A percentile compares a stretch with the other conserved stretches of the same genome.
Conservation (phyloP, 2,888 invertebrate species). For the Gordius sp. region DNA sequence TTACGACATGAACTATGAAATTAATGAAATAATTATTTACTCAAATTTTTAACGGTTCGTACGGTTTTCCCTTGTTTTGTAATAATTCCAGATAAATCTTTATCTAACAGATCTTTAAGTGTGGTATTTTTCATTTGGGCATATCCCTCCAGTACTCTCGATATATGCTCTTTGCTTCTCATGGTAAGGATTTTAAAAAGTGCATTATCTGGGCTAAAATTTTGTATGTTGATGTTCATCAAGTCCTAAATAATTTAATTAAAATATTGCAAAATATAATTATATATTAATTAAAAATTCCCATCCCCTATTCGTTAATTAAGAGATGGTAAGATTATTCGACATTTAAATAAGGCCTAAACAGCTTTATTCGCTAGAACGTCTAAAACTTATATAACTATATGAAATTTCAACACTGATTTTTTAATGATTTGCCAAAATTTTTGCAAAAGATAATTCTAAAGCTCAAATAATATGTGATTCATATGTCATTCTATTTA, state of each 20-base stretch:
- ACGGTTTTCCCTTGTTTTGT: background rate
- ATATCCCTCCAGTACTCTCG: background rate
- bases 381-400: no score
- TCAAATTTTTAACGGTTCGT: background rate
- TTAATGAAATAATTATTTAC: conserved; percentile 1
- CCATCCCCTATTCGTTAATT: no score
- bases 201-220: background rate
- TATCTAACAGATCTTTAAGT: background rate
- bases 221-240: background rate
- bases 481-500: no score
- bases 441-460: no score
- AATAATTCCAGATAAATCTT: conserved; percentile 3
- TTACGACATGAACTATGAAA: background rate
- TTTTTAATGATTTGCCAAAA: no score
- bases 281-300: no score
- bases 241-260: background rate
- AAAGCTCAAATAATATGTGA: no score
- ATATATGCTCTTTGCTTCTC: conserved; percentile 2
- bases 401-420: no score
- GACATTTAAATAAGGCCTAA: no score
- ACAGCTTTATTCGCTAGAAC: no score
- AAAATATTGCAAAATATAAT: no score
- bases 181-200: background rate
- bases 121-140: background rate
- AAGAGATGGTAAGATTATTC: no score